Conservation (phyloP, 1,140 invertebrate genomes). For the Cyclina sinensis region DNA sequence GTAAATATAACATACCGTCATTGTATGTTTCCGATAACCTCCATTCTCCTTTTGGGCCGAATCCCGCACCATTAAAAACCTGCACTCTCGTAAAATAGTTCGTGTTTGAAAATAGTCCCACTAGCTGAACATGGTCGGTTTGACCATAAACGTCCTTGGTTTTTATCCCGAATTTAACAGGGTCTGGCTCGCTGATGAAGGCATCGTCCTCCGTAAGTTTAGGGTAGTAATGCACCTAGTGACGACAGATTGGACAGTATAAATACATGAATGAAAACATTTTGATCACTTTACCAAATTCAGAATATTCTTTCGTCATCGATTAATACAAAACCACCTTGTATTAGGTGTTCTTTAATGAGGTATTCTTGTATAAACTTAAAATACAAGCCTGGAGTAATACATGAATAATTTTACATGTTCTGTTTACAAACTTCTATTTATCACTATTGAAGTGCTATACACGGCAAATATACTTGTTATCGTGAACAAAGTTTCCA, state of each 20-base stretch:
- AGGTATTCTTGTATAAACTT: too few relatives aligned
- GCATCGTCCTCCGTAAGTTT: background rate
- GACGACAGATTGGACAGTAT: background rate
- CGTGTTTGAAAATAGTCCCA: constrained; percentile 11
- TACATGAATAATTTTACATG: too few relatives aligned
- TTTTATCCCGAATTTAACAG: background rate
- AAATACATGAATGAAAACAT: too few relatives aligned
- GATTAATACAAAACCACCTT: too few relatives aligned
- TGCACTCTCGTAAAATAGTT: constrained; percentile 92
- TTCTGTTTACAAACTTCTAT: too few relatives aligned
- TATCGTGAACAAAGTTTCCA: too few relatives aligned
- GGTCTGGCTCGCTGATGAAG: background rate
- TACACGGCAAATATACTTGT: too few relatives aligned
- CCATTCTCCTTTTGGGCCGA: constrained; percentile 96
- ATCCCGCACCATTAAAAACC: constrained; percentile 97
- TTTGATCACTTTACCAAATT: too few relatives aligned
- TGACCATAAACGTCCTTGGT: constrained; percentile 29
- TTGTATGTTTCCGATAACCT: constrained; percentile 41
- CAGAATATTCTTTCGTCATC: too few relatives aligned
- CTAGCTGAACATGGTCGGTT: constrained; percentile 38
- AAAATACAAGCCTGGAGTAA: too few relatives aligned
- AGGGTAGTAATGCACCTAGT: constrained; percentile 9
- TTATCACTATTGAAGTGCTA: too few relatives aligned
- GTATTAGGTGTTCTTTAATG: too few relatives aligned
- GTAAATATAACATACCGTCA: constrained; percentile 24